Percentiles rank a stretch among this genome's conserved stretches.
These are phyloP conservation scores for Camelus dromedarius DNA, from an alignment of 2,113 vertebrate species.

Conservation along the genomic window DNA sequence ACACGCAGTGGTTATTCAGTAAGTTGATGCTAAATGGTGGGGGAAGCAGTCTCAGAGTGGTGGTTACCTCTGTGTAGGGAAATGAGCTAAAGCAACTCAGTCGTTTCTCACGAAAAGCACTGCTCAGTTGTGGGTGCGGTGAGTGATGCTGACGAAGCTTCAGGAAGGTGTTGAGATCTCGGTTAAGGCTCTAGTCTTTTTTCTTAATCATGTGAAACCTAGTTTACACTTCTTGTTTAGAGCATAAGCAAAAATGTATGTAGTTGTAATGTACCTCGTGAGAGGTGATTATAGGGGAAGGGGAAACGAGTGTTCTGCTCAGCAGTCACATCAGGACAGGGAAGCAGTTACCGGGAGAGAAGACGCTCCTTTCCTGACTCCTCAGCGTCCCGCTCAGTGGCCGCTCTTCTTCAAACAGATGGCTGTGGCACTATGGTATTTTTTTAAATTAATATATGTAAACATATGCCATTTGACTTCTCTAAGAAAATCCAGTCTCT, in stretches of 20 bases:
- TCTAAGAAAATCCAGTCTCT: background rate
- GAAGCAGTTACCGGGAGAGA: background rate
- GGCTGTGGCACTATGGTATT: background rate
- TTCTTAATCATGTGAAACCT: background rate
- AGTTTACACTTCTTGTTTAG: slow-evolving; percentile 26
- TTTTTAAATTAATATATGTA: background rate
- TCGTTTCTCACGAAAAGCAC: slow-evolving; percentile 1
- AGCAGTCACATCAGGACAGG: background rate
- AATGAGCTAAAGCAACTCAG: background rate
- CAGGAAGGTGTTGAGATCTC: background rate
- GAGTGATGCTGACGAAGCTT: slow-evolving; percentile 4
- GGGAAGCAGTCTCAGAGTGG: background rate
- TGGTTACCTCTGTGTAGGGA: background rate
- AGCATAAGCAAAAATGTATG: background rate
- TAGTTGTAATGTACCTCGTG: background rate
- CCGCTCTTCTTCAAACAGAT: background rate
- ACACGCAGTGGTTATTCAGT: background rate
- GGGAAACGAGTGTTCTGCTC: background rate
- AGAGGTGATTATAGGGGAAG: background rate
- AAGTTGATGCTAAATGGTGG: background rate
- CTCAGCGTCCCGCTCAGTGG: background rate
- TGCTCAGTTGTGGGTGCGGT: background rate
- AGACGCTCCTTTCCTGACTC: background rate
- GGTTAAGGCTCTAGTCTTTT: background rate
- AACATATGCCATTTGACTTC: background rate